Base-by-base conservation (phyloP, 2,113 vertebrate species). In the Ceyx margarethae region DNA sequence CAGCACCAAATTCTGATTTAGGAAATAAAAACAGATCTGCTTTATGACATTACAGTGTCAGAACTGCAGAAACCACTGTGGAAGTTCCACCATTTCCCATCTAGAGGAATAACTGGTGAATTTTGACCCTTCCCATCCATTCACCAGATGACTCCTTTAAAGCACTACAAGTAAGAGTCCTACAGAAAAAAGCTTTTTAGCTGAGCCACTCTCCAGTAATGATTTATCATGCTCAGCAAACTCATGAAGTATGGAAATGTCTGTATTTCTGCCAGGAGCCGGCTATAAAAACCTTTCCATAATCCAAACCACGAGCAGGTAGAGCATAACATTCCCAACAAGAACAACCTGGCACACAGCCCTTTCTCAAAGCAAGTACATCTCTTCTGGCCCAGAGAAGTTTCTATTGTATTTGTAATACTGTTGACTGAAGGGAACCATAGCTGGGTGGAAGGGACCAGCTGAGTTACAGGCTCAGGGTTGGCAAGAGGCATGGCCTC, bases 21-120 rank as follows among this genome's bases (percentile, higher is more conserved):
- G 91, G 79, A 91, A 93, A 74, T 35, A 80, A 87, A 89, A 93
- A 81, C 71, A 89, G 75, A 75, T 69, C 81, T 67, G 71, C 46
- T 92, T 62, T 80, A 22, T 77, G 51, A 69, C 78, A 60, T 10
- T 18, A 28, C 1, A 82, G 75, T 17, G 43, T 71, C 81, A 89
- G 57, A 92, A 74, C 15, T 48, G 72, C 48, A 89, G 72, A 83
- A 85, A 85, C 6, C 35, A 10, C 57, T 31, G 51, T 3, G 23
- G 56, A 67, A 80, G 35, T 40, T 92, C 18, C 66, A 66, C 28
- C 13, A 31, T 56, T 74, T 82, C 68, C 60, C 57, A 82, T 42
- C 66, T 21, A n/a, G 35, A 64, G 56, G 43, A 82, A 13, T 45
- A 90, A 87, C 50, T 64, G 46, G 29, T 13, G 15, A 64, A 19